Conservation (phyloP, 2,888 invertebrate genomes). For the Microctonus hyperodae region DNA sequence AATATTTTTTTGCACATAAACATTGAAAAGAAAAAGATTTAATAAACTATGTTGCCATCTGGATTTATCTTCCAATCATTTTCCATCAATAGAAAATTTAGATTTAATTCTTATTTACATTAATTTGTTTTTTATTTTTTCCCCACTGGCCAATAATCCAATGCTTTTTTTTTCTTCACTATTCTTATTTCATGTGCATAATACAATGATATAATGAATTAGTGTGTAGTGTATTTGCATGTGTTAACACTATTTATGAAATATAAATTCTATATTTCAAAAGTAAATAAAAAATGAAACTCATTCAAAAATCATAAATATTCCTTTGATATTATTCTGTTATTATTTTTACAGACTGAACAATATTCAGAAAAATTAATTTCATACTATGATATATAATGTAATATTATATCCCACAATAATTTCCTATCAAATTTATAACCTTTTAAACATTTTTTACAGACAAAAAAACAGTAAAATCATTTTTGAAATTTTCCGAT, state of each 20-base stretch:
- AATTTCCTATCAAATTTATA: too few species aligned
- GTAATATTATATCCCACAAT: too few species aligned
- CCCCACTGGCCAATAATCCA: neutral
- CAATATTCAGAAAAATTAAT: too few species aligned
- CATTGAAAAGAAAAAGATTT: neutral
- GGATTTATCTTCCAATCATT: neutral
- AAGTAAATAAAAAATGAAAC: neutral
- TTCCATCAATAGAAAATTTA: neutral
- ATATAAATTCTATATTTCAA: neutral
- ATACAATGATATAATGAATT: neutral
- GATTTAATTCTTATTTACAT: neutral
- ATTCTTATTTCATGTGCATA: neutral
- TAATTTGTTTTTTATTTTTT: neutral
- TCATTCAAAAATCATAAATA: too few species aligned
- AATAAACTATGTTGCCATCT: neutral
- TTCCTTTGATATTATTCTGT: too few species aligned
- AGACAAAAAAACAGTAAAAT: too few species aligned
- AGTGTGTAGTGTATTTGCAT: neutral
- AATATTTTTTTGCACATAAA: neutral
- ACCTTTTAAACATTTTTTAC: too few species aligned
- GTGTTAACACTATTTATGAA: neutral
- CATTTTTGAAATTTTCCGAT: too few species aligned
- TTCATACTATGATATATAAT: too few species aligned
- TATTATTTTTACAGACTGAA: too few species aligned
- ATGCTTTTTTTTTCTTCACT: neutral